phyloP scores from a whole-genome alignment of 2,888 invertebrate species.

The Tortricodes alternella region DNA sequence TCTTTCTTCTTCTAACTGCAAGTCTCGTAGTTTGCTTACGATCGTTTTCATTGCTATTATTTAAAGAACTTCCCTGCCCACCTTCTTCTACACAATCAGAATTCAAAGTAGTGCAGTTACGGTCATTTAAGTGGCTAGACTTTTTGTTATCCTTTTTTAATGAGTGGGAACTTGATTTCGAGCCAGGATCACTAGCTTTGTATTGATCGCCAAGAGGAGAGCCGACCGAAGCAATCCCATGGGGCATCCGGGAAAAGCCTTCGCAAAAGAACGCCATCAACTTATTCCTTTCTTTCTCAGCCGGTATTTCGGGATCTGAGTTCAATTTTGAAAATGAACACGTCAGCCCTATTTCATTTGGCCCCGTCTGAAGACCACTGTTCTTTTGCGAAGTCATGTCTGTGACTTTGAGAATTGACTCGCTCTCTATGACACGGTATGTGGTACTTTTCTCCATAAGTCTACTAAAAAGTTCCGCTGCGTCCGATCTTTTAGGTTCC shows the following conservation, averaged over 20 bases:
- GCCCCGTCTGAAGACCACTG: neutral
- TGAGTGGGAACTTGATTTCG: no score
- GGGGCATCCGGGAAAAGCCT: slow-evolving; percentile 16
- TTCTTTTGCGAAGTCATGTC: slow-evolving; percentile 58
- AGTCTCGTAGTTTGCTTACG: no score
- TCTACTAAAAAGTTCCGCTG: slow-evolving; percentile 42
- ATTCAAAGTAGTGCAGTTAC: no score
- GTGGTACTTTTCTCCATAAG: slow-evolving; percentile 60
- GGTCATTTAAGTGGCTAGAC: no score
- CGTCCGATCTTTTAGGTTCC: slow-evolving; percentile 45
- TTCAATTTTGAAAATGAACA: slow-evolving; percentile 48
- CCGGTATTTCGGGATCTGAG: slow-evolving; percentile 49
- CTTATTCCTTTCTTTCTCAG: slow-evolving; percentile 42
- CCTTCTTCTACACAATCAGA: no score
- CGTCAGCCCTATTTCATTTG: slow-evolving; percentile 39
- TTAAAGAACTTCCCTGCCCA: no score
- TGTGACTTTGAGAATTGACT: slow-evolving; percentile 65
- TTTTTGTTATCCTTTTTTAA: no score
- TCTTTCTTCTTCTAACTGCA: no score
- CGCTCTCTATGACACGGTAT: slow-evolving; percentile 67
- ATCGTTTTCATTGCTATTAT: no score
- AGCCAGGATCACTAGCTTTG: no score
- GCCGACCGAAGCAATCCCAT: no score
- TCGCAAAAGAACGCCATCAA: slow-evolving; percentile 53
- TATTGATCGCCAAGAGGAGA: no score